Percentiles rank a stretch among this genome's conserved stretches.
Evolutionary conservation across 2,888 invertebrate genomes (phyloP).

Genomic region (Morpho helenor): DNA sequence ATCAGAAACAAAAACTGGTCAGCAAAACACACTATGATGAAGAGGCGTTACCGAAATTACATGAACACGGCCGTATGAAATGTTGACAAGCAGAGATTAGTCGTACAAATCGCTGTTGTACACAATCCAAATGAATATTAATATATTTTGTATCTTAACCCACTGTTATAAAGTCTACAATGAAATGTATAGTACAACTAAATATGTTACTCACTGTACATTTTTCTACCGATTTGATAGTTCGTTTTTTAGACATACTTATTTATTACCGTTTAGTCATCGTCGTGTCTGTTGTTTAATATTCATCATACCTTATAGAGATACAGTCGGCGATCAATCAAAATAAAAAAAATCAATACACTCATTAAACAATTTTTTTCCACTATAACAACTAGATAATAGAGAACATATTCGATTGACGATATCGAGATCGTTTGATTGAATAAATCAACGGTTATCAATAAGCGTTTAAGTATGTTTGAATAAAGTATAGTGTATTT

Average conservation of each 20-base stretch:
- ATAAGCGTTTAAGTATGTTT: conserved; percentile 7
- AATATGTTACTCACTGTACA: conserved; percentile 4
- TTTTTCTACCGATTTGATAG: conserved; percentile 27
- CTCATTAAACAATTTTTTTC: conserved; percentile 12
- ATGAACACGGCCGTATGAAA: conserved; percentile 47
- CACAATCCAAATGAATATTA: conserved; percentile 30
- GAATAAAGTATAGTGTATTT: background rate
- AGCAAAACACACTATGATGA: conserved; percentile 44
- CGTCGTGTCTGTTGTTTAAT: conserved; percentile 47
- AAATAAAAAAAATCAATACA: conserved; percentile 29
- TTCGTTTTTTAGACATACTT: conserved; percentile 43
- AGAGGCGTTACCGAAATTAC: conserved; percentile 61
- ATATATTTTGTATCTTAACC: conserved; percentile 6
- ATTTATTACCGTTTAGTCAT: conserved; percentile 71
- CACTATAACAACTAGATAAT: conserved; percentile 13
- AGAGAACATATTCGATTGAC: conserved; percentile 11
- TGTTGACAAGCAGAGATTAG: conserved; percentile 60
- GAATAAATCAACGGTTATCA: conserved; percentile 15
- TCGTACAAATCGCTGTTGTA: conserved; percentile 34
- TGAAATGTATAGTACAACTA: background rate
- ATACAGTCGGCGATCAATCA: conserved; percentile 65
- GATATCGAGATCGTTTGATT: conserved; percentile 11
- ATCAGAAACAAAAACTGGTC: conserved; percentile 36
- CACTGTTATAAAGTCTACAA: background rate
- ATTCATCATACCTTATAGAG: conserved; percentile 56